phyloP scores from a whole-genome alignment of 2,113 vertebrate species.

The Vombatus ursinus region DNA sequence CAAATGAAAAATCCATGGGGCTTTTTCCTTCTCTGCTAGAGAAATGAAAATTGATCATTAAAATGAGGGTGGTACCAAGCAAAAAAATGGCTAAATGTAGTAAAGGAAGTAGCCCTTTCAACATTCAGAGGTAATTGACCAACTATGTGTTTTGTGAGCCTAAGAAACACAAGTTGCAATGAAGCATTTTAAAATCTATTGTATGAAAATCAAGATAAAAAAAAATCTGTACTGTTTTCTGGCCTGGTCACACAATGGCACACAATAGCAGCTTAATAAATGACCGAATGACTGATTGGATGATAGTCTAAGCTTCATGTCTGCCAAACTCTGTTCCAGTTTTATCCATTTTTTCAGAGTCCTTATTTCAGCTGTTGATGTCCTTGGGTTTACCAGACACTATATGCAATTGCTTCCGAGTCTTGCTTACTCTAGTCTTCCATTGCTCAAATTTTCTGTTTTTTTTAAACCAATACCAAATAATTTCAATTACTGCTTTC shows the following conservation, averaged over 20 bases:
- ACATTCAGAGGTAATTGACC: fast-evolving
- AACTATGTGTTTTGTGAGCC: background rate
- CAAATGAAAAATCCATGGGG: background rate
- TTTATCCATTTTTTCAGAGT: too few relatives aligned
- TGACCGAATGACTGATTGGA: background rate
- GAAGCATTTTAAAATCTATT: fast-evolving
- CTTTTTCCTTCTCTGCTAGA: background rate
- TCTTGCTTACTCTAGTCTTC: too few relatives aligned
- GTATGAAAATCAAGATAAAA: fast-evolving
- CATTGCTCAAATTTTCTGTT: too few relatives aligned
- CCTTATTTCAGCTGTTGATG: too few relatives aligned
- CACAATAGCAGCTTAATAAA: background rate
- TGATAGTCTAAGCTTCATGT: background rate
- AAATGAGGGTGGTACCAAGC: background rate
- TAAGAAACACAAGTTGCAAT: background rate
- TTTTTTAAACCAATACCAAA: too few relatives aligned
- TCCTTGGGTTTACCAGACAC: too few relatives aligned
- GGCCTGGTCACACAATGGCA: conserved; percentile 74
- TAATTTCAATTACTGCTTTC: too few relatives aligned
- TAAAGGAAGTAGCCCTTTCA: background rate
- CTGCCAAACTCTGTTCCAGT: background rate
- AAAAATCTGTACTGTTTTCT: background rate
- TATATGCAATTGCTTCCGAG: too few relatives aligned
- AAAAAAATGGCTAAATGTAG: background rate
- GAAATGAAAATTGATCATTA: background rate